Conservation (phyloP, 2,797 vertebrate genomes). For the Cryptoprocta ferox region DNA sequence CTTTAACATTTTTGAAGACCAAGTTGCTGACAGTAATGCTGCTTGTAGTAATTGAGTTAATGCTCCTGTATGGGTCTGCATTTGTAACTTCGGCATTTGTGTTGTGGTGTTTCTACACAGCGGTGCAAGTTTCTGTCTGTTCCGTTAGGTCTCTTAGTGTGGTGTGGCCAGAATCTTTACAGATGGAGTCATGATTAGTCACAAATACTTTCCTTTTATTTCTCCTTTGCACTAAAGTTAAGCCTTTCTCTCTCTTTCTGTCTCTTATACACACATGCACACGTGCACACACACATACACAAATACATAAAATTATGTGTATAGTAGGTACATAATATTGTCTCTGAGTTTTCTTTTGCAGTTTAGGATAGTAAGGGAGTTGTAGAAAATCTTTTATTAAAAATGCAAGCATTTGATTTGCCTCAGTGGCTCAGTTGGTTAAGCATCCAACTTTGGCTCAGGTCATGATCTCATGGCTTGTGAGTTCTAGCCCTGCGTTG, state of each 20-base stretch:
- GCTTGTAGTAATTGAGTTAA: background rate
- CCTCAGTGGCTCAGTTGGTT: no score
- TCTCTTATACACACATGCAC: no score
- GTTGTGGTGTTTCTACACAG: background rate
- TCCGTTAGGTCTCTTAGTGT: background rate
- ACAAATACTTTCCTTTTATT: conserved; percentile 24
- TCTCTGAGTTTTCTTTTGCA: background rate
- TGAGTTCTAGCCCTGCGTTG: no score
- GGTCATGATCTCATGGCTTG: no score
- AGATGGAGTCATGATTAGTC: background rate
- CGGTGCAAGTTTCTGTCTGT: background rate
- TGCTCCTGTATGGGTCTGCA: background rate
- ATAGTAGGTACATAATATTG: background rate
- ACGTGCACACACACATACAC: background rate
- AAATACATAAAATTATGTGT: background rate
- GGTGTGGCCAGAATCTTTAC: background rate
- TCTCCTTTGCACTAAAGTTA: background rate
- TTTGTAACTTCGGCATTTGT: background rate
- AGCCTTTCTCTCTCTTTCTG: background rate
- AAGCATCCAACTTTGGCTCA: no score
- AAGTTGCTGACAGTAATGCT: background rate
- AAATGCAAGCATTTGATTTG: background rate
- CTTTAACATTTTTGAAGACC: conserved; percentile 14
- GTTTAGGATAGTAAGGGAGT: background rate
- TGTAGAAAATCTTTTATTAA: background rate